Evolutionary conservation across 2,113 vertebrate genomes (phyloP).

Genomic region (Percopsis transmontana): DNA sequence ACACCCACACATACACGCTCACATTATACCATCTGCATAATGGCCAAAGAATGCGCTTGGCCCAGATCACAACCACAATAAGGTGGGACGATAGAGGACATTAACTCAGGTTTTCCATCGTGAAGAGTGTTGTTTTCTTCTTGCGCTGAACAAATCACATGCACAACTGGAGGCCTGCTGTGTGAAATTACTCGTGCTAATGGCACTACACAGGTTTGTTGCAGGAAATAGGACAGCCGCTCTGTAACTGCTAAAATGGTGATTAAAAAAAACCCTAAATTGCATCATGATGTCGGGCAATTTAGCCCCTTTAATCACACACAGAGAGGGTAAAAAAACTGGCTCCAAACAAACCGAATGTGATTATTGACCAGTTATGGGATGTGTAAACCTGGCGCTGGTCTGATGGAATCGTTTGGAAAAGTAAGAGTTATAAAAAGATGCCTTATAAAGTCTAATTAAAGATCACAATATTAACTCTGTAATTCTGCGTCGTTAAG

Average conservation of each 20-base stretch:
- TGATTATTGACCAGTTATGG: constrained; percentile 59
- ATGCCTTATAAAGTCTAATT: constrained; percentile 73
- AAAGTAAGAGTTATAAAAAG: constrained; percentile 58
- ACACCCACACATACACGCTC: background rate
- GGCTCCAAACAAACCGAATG: constrained; percentile 59
- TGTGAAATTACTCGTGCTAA: constrained; percentile 80
- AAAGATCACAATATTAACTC: constrained; percentile 72
- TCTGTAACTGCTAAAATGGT: constrained; percentile 79
- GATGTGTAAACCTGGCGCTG: constrained; percentile 53
- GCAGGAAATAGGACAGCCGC: constrained; percentile 81
- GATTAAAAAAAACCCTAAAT: constrained; percentile 75
- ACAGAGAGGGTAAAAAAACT: constrained; percentile 26
- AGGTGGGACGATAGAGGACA: constrained; percentile 59
- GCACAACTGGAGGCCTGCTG: constrained; percentile 78
- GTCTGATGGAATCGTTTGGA: constrained; percentile 38
- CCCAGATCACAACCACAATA: constrained; percentile 60
- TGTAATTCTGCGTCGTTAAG: constrained; percentile 73
- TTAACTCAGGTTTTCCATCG: constrained; percentile 72
- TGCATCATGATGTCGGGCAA: constrained; percentile 80
- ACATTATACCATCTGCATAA: constrained; percentile 43
- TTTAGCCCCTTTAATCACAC: constrained; percentile 59
- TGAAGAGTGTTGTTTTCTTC: constrained; percentile 60
- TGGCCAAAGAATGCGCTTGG: constrained; percentile 47
- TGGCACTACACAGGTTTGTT: constrained; percentile 79
- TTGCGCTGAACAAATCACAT: constrained; percentile 59